Evolutionary conservation across 35 echinoderm and acorn worm genomes (phyloP).

Genomic region (Strongylocentrotus purpuratus): DNA sequence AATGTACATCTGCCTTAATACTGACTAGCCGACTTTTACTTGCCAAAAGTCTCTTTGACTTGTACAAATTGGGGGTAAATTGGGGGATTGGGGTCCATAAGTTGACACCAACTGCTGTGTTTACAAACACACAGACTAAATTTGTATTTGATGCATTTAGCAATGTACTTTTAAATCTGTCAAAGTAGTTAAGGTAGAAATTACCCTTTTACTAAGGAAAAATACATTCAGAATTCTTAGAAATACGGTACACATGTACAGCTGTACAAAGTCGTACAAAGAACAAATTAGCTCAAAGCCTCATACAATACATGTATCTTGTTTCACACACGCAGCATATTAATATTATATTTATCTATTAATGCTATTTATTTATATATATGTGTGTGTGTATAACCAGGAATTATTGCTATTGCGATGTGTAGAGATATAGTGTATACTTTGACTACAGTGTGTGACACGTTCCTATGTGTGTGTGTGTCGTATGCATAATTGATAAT

Average conservation of each 20-base stretch:
- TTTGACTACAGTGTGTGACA: not conserved
- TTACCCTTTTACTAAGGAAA: too few relatives aligned
- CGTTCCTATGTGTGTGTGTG: not conserved
- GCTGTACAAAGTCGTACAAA: not conserved
- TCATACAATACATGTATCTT: not conserved
- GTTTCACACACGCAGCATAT: not conserved
- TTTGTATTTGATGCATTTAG: too few relatives aligned
- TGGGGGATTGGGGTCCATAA: too few relatives aligned
- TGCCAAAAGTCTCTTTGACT: too few relatives aligned
- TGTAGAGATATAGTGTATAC: not conserved
- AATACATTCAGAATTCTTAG: not conserved
- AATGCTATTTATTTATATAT: not conserved
- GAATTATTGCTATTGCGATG: not conserved
- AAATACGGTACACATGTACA: not conserved
- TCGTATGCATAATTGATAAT: slow-evolving; percentile 19
- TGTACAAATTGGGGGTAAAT: too few relatives aligned
- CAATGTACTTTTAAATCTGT: too few relatives aligned
- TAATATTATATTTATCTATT: not conserved
- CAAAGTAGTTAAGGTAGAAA: too few relatives aligned
- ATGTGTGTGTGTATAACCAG: too few relatives aligned
- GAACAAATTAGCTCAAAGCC: not conserved
- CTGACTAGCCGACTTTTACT: too few relatives aligned
- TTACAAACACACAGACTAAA: too few relatives aligned
- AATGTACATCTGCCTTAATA: too few relatives aligned
- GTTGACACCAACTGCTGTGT: too few relatives aligned